Evolutionary conservation across 2,797 vertebrate species (phyloP).

Genomic region (Trematocara caparti): DNA sequence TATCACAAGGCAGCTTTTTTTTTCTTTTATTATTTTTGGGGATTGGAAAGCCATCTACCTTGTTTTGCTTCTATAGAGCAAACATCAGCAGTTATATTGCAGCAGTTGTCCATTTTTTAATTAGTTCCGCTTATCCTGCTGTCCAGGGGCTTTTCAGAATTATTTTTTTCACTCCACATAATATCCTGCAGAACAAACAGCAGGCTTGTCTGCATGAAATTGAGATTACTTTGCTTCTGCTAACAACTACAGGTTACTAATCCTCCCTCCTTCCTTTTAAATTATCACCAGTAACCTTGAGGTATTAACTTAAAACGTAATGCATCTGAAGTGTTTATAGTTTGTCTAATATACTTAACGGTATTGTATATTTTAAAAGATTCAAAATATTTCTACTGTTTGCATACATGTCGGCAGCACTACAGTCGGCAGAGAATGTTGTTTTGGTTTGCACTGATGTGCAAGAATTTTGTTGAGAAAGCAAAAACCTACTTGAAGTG

Average conservation of each 20-base stretch:
- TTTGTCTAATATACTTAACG: background rate
- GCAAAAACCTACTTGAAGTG: background rate
- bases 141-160: conserved; percentile 17
- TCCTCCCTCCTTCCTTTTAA: background rate
- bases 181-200: conserved; percentile 20
- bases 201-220: conserved; percentile 12
- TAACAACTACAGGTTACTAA: conserved; percentile 5
- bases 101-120: conserved; percentile 27
- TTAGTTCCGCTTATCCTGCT: conserved; percentile 35
- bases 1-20: conserved; percentile 19
- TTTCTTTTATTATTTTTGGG: background rate
- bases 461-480: background rate
- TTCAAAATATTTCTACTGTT: background rate
- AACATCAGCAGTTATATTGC: conserved; percentile 1
- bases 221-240: conserved; percentile 31
- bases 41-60: background rate
- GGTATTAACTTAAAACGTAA: background rate
- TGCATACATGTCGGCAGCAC: background rate
- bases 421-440: background rate
- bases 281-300: conserved; percentile 17
- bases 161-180: background rate
- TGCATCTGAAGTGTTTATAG: background rate
- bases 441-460: background rate
- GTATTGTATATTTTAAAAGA: background rate
- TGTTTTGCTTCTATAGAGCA: conserved; percentile 5